A percentile compares a stretch with the other conserved stretches of the same genome.
phyloP scores from a whole-genome alignment of 2,797 vertebrate genomes.

The Pteronotus mesoamericanus region DNA sequence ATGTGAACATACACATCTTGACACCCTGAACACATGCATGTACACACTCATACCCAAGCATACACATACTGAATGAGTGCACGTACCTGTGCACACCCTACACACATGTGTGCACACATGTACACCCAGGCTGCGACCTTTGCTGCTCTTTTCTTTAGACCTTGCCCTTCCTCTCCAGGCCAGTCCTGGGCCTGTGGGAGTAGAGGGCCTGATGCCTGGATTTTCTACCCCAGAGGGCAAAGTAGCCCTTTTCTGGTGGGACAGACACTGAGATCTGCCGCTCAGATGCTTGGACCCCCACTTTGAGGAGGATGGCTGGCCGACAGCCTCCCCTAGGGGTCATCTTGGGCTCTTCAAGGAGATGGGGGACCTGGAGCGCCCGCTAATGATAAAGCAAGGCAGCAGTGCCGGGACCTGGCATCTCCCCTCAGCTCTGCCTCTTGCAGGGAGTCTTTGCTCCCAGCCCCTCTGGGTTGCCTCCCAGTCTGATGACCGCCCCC shows the following conservation, averaged over 20 bases:
- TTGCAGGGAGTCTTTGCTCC: not conserved
- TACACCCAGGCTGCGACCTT: not conserved
- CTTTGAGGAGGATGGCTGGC: not conserved
- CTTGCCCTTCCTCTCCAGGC: not conserved
- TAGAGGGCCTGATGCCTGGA: not conserved
- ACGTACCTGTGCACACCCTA: not conserved
- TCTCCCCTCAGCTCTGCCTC: accelerated
- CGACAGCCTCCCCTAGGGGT: not conserved
- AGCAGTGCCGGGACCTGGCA: not conserved
- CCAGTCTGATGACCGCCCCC: not conserved
- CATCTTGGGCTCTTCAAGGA: not conserved
- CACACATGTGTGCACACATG: accelerated
- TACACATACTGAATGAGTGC: not conserved
- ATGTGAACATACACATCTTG: not conserved
- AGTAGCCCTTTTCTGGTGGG: not conserved
- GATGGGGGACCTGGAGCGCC: not conserved
- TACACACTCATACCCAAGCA: not conserved
- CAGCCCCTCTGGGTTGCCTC: accelerated
- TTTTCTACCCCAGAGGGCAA: not conserved
- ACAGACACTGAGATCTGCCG: not conserved
- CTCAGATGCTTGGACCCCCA: not conserved
- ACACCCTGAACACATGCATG: not conserved
- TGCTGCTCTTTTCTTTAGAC: not conserved
- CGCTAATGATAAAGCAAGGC: not conserved
- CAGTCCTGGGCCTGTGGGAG: not conserved